Evolutionary conservation across 2,113 vertebrate genomes (phyloP).

Genomic region (Poeciliopsis turrubarensis): DNA sequence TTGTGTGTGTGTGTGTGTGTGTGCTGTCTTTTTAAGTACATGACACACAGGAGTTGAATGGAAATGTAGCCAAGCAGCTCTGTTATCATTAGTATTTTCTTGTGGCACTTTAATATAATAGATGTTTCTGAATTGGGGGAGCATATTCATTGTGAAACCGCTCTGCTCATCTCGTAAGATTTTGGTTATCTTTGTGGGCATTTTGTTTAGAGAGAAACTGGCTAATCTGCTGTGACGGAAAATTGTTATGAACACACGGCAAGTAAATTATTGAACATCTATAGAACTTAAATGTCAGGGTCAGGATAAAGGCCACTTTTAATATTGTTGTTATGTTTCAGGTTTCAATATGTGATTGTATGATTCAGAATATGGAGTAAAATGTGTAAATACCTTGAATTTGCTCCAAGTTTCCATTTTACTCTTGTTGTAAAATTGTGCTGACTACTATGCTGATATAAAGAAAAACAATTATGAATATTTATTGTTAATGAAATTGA

Average conservation of each 20-base stretch:
- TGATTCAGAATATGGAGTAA: conserved; percentile 13
- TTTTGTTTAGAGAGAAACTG: conserved; percentile 29
- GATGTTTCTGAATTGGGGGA: not conserved
- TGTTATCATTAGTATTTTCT: conserved; percentile 10
- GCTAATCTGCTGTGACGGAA: conserved; percentile 22
- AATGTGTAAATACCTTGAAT: conserved; percentile 11
- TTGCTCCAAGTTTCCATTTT: not conserved
- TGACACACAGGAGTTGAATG: not conserved
- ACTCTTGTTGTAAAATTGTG: not conserved
- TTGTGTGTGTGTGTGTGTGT: not conserved
- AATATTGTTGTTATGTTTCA: conserved; percentile 9
- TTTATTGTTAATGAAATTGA: not conserved
- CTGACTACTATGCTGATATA: not conserved
- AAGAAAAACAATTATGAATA: not conserved
- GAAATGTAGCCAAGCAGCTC: conserved; percentile 17
- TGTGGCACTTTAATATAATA: not conserved
- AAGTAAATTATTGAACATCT: conserved; percentile 30
- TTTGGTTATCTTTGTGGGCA: conserved; percentile 26
- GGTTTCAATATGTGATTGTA: conserved; percentile 13
- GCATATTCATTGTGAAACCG: conserved; percentile 23
- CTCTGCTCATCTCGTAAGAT: not conserved
- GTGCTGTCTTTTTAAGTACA: conserved; percentile 4
- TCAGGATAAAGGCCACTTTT: conserved; percentile 7
- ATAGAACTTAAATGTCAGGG: conserved; percentile 19
- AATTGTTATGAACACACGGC: conserved; percentile 29